phyloP scores from a whole-genome alignment of 2,888 invertebrate species.

The Cheilosia scutellata region DNA sequence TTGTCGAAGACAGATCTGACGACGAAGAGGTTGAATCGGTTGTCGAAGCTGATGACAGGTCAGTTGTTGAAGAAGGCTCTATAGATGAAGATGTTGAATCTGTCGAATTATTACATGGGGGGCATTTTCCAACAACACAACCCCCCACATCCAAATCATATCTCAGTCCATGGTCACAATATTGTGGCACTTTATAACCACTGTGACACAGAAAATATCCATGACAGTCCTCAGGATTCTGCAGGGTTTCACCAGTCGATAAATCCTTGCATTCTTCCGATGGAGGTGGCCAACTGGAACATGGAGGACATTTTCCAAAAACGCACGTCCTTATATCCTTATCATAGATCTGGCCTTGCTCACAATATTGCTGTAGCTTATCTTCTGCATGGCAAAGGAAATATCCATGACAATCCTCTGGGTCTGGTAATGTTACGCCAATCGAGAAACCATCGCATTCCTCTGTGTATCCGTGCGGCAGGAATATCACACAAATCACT shows the following conservation, averaged over 20 bases:
- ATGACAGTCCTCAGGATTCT: conserved; percentile 73
- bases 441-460: conserved; percentile 27
- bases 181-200: conserved; percentile 61
- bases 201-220: conserved; percentile 65
- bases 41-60: not conserved
- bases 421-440: conserved; percentile 63
- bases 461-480: conserved; percentile 5
- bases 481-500: not conserved
- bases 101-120: not conserved
- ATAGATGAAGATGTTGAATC: not conserved
- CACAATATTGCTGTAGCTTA: conserved; percentile 70
- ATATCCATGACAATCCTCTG: conserved; percentile 74
- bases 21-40: not conserved
- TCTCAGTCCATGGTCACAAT: conserved; percentile 69
- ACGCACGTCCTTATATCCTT: conserved; percentile 42
- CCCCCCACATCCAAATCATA: conserved; percentile 28
- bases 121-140: conserved; percentile 71
- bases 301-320: conserved; percentile 54
- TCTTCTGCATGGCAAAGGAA: conserved; percentile 50
- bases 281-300: conserved; percentile 2
- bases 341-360: conserved; percentile 59
- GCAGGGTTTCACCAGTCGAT: conserved; percentile 39
- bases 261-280: no score
- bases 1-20: not conserved
- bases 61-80: not conserved